A percentile compares a stretch with the other conserved stretches of the same genome.
phyloP scores from a whole-genome alignment of 2,797 vertebrate species.

The Pangasius krempfi region DNA sequence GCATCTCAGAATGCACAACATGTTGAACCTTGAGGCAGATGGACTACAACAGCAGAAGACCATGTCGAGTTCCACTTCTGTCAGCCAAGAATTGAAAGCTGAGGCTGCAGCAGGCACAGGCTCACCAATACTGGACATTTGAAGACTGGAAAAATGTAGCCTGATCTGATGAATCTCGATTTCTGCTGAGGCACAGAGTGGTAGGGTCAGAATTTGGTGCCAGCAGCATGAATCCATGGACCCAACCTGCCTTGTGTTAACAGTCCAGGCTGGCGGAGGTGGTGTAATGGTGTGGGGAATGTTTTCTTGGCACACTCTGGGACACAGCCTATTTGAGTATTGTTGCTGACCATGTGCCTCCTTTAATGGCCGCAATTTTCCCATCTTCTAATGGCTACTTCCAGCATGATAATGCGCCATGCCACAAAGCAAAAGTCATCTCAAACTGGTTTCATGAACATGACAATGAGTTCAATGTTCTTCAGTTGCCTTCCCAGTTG shows the following conservation, averaged over 20 bases:
- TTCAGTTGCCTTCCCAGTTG: not conserved
- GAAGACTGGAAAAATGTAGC: too few species aligned
- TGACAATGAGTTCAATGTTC: not conserved
- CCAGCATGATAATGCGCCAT: not conserved
- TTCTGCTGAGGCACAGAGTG: not conserved
- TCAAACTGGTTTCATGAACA: not conserved
- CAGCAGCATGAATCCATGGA: too few species aligned
- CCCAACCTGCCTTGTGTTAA: too few species aligned
- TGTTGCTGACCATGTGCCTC: not conserved
- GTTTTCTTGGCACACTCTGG: not conserved
- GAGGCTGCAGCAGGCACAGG: not conserved
- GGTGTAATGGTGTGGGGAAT: not conserved
- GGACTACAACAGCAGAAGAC: not conserved
- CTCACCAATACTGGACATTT: too few species aligned
- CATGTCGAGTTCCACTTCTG: not conserved
- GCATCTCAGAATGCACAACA: not conserved
- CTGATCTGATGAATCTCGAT: not conserved
- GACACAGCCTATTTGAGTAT: not conserved
- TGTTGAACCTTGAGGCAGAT: not conserved
- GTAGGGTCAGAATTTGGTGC: too few species aligned
- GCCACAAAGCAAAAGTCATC: not conserved
- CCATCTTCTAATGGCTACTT: not conserved
- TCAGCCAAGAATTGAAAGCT: not conserved
- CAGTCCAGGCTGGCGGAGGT: too few species aligned
- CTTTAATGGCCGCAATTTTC: not conserved